phyloP scores from a whole-genome alignment of 2,888 invertebrate species.

The Parnassius mnemosyne region DNA sequence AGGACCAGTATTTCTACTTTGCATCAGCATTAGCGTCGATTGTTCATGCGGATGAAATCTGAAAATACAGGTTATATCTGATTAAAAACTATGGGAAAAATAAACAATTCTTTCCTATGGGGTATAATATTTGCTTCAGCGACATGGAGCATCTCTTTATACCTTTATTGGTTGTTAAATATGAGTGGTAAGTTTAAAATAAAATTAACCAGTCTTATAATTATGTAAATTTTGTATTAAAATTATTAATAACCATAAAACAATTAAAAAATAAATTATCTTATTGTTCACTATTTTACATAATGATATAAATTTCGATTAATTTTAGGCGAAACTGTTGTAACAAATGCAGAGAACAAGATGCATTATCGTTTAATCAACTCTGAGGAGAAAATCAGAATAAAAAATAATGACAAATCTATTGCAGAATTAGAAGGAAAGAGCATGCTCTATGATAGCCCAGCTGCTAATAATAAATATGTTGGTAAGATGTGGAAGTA shows the following conservation, averaged over 20 bases:
- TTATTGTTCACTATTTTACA: too few relatives aligned
- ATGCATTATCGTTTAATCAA: constrained; percentile 56
- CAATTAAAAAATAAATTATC: too few relatives aligned
- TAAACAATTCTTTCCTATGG: constrained; percentile 84
- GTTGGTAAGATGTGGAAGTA: constrained; percentile 60
- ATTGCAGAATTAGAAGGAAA: constrained; percentile 69
- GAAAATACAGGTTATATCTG: too few relatives aligned
- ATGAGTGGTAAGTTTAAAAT: constrained; percentile 62
- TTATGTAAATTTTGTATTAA: too few relatives aligned
- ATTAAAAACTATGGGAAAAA: constrained; percentile 42
- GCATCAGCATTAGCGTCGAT: too few relatives aligned
- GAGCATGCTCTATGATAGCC: constrained; percentile 56
- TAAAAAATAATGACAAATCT: constrained; percentile 71
- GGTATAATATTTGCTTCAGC: constrained; percentile 87
- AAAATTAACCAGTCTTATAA: background rate
- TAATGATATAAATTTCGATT: background rate
- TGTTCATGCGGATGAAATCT: too few relatives aligned
- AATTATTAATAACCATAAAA: too few relatives aligned
- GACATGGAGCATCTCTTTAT: constrained; percentile 87
- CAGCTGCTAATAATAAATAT: constrained; percentile 47
- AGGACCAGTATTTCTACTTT: too few relatives aligned
- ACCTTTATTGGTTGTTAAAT: constrained; percentile 84
- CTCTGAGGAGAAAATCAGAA: constrained; percentile 55
- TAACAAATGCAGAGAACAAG: constrained; percentile 47
- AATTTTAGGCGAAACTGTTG: constrained; percentile 56